These are phyloP conservation scores for Battus philenor DNA, from an alignment of 1,140 invertebrate genomes.

Conservation along the genomic window DNA sequence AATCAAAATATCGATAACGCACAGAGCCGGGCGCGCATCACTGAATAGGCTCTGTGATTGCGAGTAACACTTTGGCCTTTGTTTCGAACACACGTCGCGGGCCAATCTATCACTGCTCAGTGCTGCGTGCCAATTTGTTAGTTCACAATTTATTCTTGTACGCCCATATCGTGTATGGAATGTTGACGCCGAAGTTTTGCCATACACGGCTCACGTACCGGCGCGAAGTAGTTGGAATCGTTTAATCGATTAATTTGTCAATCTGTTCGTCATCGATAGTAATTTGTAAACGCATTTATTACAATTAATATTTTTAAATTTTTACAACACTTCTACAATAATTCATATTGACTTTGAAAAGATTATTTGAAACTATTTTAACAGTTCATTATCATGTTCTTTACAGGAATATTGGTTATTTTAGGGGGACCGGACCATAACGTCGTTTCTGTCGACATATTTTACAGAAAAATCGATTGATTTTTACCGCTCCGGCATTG, in stretches of 20 bases:
- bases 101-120: slow-evolving; percentile 60
- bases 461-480: no score
- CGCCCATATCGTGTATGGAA: slow-evolving; percentile 27
- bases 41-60: slow-evolving; percentile 65
- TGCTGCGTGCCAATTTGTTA: slow-evolving; percentile 60
- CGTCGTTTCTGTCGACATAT: no score
- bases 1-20: slow-evolving; percentile 17
- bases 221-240: slow-evolving; percentile 9
- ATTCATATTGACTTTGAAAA: no score
- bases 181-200: slow-evolving; percentile 36
- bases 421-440: no score
- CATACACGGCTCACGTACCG: slow-evolving; percentile 9
- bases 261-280: neutral
- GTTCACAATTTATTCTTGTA: slow-evolving; percentile 52
- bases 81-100: slow-evolving; percentile 52
- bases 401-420: no score
- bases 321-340: no score
- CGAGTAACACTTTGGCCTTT: slow-evolving; percentile 61
- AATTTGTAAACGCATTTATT: slow-evolving; percentile 12
- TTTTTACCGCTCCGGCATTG: no score
- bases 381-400: no score
- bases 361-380: no score
- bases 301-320: slow-evolving; percentile 11
- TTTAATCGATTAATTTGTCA: slow-evolving; percentile 14
- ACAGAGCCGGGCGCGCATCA: slow-evolving; percentile 31